These are phyloP conservation scores for Drosophila fuyamai DNA, from an alignment of 1,140 invertebrate genomes.

Conservation along the genomic window DNA sequence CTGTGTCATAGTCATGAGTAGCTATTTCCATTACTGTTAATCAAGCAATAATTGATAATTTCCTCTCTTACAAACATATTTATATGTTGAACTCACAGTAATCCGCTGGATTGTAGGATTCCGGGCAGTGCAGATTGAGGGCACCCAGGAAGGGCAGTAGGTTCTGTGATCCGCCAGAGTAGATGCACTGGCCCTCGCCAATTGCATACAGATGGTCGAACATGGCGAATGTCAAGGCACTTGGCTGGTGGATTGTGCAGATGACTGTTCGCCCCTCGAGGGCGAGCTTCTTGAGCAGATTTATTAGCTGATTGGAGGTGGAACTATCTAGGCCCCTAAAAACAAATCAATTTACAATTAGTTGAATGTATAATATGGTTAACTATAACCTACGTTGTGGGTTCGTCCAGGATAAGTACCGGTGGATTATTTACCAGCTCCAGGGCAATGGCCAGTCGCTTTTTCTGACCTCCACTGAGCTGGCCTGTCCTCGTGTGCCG, in stretches of 20 bases:
- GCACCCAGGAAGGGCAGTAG: constrained; percentile 92
- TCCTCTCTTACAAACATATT: not conserved
- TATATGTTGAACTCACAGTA: constrained; percentile 88
- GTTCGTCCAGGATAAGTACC: constrained; percentile 96
- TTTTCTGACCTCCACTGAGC: constrained; percentile 95
- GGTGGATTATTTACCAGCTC: constrained; percentile 95
- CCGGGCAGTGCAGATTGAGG: constrained; percentile 91
- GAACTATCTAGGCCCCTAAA: constrained; percentile 95
- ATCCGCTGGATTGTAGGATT: constrained; percentile 96
- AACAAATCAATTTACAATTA: not conserved
- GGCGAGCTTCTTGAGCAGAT: constrained; percentile 92
- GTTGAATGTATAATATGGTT: too few species aligned
- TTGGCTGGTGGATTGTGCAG: constrained; percentile 97
- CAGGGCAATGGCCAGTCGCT: constrained; percentile 94
- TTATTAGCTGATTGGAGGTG: constrained; percentile 94
- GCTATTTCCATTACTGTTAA: constrained; percentile 93
- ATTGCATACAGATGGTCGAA: constrained; percentile 95
- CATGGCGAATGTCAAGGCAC: constrained; percentile 93
- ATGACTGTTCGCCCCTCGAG: constrained; percentile 95
- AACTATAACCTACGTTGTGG: constrained; percentile 90
- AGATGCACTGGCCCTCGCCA: constrained; percentile 92
- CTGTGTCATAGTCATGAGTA: constrained; percentile 90
- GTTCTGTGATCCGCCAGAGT: constrained; percentile 90
- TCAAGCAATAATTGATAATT: not conserved
- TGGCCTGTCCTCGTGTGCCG: constrained; percentile 88